These are phyloP conservation scores for Channallabes apus DNA, from an alignment of 2,797 vertebrate species.

Conservation along the genomic window DNA sequence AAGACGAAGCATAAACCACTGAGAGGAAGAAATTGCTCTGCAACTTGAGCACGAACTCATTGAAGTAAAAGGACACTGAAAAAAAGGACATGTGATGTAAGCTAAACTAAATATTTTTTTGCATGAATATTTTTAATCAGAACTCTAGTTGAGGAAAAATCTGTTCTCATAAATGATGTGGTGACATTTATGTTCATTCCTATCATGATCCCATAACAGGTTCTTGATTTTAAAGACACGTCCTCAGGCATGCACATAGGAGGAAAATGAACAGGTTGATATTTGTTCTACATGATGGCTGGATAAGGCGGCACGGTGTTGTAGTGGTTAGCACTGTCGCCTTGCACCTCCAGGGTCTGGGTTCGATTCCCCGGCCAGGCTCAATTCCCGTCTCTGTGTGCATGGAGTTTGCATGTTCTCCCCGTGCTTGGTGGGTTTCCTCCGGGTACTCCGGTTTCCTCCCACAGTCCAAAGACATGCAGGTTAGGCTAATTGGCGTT, in stretches of 20 bases:
- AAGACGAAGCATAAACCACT: slow-evolving; percentile 22
- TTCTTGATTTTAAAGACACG: not conserved
- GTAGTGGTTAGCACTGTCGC: no score
- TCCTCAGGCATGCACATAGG: not conserved
- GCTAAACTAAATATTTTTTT: not conserved
- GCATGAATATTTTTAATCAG: not conserved
- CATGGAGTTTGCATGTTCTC: no score
- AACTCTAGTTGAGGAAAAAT: not conserved
- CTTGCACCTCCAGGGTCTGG: no score
- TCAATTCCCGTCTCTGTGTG: no score
- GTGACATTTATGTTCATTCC: not conserved
- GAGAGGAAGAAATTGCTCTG: slow-evolving; percentile 17
- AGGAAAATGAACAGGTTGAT: slow-evolving; percentile 6
- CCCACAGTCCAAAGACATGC: no score
- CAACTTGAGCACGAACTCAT: slow-evolving; percentile 17
- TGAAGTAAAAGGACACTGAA: not conserved
- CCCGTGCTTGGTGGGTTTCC: no score
- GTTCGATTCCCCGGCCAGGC: no score
- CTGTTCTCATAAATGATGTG: not conserved
- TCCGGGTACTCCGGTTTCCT: no score
- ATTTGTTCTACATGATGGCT: slow-evolving; percentile 6
- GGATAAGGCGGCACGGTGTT: no score
- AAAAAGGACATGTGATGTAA: not conserved
- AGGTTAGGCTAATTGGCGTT: no score
- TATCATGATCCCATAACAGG: not conserved